Evolutionary conservation across 2,888 invertebrate species (phyloP).

Genomic region (Strigamia maritima): DNA sequence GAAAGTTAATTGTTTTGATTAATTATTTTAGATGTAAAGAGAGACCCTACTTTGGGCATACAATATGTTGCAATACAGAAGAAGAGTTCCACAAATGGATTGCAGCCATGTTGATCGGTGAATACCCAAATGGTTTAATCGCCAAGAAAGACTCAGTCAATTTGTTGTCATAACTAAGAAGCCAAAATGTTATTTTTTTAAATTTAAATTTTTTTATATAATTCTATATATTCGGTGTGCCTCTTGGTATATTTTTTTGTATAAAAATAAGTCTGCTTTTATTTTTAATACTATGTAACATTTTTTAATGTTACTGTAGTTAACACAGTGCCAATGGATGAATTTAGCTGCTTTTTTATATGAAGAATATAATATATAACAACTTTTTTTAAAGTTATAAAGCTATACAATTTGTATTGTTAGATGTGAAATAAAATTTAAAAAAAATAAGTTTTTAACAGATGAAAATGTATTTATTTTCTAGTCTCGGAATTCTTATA

Average conservation of each 20-base stretch:
- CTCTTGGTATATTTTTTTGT: neutral
- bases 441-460: neutral
- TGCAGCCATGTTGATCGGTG: conserved; percentile 70
- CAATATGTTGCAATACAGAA: conserved; percentile 71
- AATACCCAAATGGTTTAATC: conserved; percentile 55
- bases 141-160: conserved; percentile 38
- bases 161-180: conserved; percentile 36
- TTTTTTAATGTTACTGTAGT: neutral
- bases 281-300: neutral
- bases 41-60: conserved; percentile 74
- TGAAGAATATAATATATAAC: too few species aligned
- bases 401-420: neutral
- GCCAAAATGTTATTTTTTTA: neutral
- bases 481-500: too few species aligned
- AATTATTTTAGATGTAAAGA: conserved; percentile 65
- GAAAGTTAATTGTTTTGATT: neutral
- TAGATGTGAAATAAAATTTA: neutral
- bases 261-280: neutral
- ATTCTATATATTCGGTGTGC: neutral
- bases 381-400: neutral
- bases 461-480: neutral
- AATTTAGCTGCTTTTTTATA: neutral
- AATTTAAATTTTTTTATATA: neutral
- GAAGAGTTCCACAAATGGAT: conserved; percentile 76
- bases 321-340: neutral